Base-by-base conservation (phyloP, 2,797 vertebrate species). In the Poeciliopsis infans region DNA sequence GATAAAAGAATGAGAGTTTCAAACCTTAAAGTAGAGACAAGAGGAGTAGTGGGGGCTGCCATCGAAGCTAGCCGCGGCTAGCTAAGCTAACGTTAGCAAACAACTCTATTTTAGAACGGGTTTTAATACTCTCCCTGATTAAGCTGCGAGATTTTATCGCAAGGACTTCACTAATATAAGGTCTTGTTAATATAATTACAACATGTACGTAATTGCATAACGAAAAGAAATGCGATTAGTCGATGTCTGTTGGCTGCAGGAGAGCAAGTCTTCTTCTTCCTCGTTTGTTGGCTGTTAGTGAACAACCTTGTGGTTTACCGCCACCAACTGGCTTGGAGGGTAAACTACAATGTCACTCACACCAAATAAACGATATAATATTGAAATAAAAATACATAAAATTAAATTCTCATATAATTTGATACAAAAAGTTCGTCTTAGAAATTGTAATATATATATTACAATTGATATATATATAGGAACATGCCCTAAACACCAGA, bases 21-120 rank as follows among this genome's bases (percentile, higher is more conserved):
- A 77, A 7, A 95, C 95, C 94, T 95, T 57, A 93, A 79, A 83
- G 89, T 81, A 69, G 78, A 77, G 45, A 74, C 45, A 25, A 31
- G 23, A 1, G 69, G 23, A 1, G 71, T 69, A 64, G 78, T 57
- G 18, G 86, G 23, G 1, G 91, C 85, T 83, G 93, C 89, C 91
- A 92, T 95, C 31, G 31, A 47, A 53, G 79, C 78, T 83, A 83
- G 71, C 68, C 3, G 20, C 1, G 31, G 12, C 46, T 36, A 47
- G 25, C 75, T 53, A n/a, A 18, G 74, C 64, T 77, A 71, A 46
- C 1, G 31, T 71, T 79, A 81, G 61, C 69, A 51, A 18, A n/a
- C 18, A 7, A 1, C 43, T 16, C 18, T 64, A 11, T 18, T 69
- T 79, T 12, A 69, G 23, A 45, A 45, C 2, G 12, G 12, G 2